These are phyloP conservation scores for Sycobia sp. DNA, from an alignment of 1,140 invertebrate species.

Conservation along the genomic window DNA sequence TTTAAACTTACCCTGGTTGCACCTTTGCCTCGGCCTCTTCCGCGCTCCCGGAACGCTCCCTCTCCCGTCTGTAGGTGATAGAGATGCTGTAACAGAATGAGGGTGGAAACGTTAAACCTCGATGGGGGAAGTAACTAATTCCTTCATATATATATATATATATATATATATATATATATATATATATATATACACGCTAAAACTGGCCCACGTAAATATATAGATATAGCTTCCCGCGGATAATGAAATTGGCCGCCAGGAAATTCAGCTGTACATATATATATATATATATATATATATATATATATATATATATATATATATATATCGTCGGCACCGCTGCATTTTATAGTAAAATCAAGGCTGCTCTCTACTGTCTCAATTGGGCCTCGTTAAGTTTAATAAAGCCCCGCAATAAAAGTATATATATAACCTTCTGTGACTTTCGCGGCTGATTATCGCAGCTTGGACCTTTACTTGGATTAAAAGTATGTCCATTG, in stretches of 20 bases:
- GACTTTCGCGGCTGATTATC: conserved; percentile 24
- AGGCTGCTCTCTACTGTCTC: conserved; percentile 54
- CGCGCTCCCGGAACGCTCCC: conserved; percentile 56
- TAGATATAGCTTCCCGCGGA: not conserved
- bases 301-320: too few relatives aligned
- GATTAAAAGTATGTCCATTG: conserved; percentile 16
- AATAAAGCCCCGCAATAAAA: conserved; percentile 57
- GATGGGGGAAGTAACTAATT: too few relatives aligned
- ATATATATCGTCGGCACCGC: conserved; percentile 46
- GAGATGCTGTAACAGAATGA: conserved; percentile 59
- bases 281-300: too few relatives aligned
- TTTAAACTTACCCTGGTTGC: conserved; percentile 55
- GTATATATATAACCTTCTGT: conserved; percentile 46
- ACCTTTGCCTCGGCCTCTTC: conserved; percentile 59
- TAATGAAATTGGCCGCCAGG: conserved; percentile 25
- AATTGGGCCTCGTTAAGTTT: conserved; percentile 59
- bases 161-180: too few relatives aligned
- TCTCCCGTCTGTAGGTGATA: conserved; percentile 60
- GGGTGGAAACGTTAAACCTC: too few relatives aligned
- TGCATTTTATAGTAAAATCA: conserved; percentile 53
- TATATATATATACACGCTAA: too few relatives aligned
- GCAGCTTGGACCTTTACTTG: conserved; percentile 17
- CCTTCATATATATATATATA: too few relatives aligned
- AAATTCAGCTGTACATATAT: conserved; percentile 39
- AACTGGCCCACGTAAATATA: too few relatives aligned